Conservation (phyloP, 2,888 invertebrate genomes). For the Pinctada fucata region DNA sequence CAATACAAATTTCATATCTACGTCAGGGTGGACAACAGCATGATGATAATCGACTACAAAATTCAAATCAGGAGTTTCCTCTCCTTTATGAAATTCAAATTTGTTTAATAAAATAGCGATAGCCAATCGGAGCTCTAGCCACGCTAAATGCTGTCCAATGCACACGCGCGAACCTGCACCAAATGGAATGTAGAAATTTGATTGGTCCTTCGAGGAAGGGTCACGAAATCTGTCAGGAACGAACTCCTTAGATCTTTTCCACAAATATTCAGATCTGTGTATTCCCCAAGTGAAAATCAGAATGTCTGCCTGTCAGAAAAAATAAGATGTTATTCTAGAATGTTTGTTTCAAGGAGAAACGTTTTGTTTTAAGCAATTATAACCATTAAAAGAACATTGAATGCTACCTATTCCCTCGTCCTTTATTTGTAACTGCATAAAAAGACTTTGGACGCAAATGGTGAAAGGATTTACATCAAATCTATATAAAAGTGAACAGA, state of each 20-base stretch:
- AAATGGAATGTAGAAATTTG: conserved; percentile 57
- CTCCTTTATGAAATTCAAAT: conserved; percentile 45
- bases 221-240: conserved; percentile 53
- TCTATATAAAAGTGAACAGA: too few species aligned
- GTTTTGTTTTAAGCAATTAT: too few species aligned
- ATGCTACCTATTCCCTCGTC: too few species aligned
- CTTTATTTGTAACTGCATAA: too few species aligned
- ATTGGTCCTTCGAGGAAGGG: conserved; percentile 7
- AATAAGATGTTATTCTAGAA: not conserved
- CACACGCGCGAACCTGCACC: conserved; percentile 62
- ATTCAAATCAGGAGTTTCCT: conserved; percentile 48
- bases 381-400: too few species aligned
- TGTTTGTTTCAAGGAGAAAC: too few species aligned
- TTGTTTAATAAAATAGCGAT: conserved; percentile 49
- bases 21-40: conserved; percentile 60
- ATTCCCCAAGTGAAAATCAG: conserved; percentile 62
- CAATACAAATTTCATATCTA: conserved; percentile 49
- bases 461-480: too few species aligned
- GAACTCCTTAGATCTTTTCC: conserved; percentile 50
- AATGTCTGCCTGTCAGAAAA: conserved; percentile 53
- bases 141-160: conserved; percentile 60
- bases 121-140: conserved; percentile 56
- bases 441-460: too few species aligned
- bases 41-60: conserved; percentile 63
- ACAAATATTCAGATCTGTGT: conserved; percentile 51